Evolutionary conservation across 2,113 vertebrate species (phyloP).

Genomic region (Siniperca chuatsi): DNA sequence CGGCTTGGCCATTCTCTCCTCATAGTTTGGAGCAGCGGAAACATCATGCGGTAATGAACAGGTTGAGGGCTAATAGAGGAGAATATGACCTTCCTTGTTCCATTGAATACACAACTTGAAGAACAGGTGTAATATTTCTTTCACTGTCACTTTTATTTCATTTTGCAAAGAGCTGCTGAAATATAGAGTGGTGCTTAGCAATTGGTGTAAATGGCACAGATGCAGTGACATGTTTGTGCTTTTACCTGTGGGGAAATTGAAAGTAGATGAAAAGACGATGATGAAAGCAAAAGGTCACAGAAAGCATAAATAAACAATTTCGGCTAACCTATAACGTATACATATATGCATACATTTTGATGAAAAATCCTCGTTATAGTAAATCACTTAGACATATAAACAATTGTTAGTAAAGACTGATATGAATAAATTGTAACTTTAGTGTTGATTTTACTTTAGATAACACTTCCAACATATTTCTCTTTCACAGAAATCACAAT

Average conservation of each 20-base stretch:
- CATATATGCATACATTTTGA: not conserved
- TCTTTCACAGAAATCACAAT: slow-evolving; percentile 1
- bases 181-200: slow-evolving; percentile 8
- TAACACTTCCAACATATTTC: not conserved
- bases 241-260: slow-evolving; percentile 16
- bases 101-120: slow-evolving; percentile 34
- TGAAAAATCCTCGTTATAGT: not conserved
- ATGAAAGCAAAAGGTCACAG: not conserved
- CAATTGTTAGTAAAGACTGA: slow-evolving; percentile 13
- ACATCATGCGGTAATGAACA: slow-evolving; percentile 83
- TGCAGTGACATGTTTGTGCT: slow-evolving; percentile 12
- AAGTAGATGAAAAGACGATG: not conserved
- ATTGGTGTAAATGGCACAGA: not conserved
- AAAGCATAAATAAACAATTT: slow-evolving; percentile 18
- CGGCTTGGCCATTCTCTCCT: slow-evolving; percentile 70
- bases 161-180: slow-evolving; percentile 21
- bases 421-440: not conserved
- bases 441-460: slow-evolving; percentile 3
- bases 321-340: not conserved
- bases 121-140: slow-evolving; percentile 36
- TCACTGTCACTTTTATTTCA: slow-evolving; percentile 25
- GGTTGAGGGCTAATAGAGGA: slow-evolving; percentile 77
- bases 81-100: slow-evolving; percentile 53
- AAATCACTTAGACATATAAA: slow-evolving; percentile 23
- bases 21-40: slow-evolving; percentile 59